phyloP scores from a whole-genome alignment of 2,888 invertebrate genomes.

The Ischnura elegans region DNA sequence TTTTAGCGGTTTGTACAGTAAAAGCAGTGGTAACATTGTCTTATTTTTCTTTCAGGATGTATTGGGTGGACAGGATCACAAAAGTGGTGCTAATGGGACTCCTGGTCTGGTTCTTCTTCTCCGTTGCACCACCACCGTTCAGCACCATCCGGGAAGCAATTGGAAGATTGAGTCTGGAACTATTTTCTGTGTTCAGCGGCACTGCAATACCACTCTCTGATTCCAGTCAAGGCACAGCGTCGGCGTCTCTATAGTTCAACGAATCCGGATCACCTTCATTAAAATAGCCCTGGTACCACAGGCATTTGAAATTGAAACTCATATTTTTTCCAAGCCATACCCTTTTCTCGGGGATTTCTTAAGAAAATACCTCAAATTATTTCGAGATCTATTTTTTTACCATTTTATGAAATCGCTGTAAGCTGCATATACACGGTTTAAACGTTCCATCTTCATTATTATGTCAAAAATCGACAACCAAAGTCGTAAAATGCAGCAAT shows the following conservation, averaged over 20 bases:
- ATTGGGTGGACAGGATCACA: slow-evolving; percentile 88
- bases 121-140: slow-evolving; percentile 58
- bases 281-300: not conserved
- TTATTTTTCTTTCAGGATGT: slow-evolving; percentile 86
- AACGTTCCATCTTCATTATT: too few relatives aligned
- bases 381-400: too few relatives aligned
- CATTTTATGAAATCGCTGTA: too few relatives aligned
- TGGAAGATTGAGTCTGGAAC: not conserved
- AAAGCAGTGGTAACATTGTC: not conserved
- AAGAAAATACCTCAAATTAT: not conserved
- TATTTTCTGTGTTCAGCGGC: not conserved
- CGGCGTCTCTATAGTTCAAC: not conserved
- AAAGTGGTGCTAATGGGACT: slow-evolving; percentile 84
- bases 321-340: not conserved
- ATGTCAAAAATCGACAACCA: too few relatives aligned
- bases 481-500: too few relatives aligned
- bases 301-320: not conserved
- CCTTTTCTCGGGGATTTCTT: not conserved
- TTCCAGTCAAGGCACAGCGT: not conserved
- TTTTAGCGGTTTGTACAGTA: too few relatives aligned
- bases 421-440: too few relatives aligned
- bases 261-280: not conserved
- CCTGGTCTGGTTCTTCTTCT: slow-evolving; percentile 79
- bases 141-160: not conserved
- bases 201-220: not conserved